These are phyloP conservation scores for Plagodis dolabraria DNA, from an alignment of 2,888 invertebrate species.

Conservation along the genomic window DNA sequence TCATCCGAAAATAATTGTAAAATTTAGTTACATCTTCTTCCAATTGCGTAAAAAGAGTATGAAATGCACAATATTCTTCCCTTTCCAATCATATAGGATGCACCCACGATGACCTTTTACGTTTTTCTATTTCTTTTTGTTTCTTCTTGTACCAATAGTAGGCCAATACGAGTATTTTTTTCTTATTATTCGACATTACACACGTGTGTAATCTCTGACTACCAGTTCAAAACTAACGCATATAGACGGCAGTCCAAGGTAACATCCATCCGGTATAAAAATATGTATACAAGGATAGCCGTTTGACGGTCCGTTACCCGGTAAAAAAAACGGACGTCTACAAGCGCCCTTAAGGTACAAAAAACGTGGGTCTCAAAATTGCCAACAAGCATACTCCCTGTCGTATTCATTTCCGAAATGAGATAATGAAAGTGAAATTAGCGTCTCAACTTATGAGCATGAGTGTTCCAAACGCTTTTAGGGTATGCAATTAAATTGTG, in stretches of 20 bases:
- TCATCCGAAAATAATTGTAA: slow-evolving; percentile 40
- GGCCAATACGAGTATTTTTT: slow-evolving; percentile 38
- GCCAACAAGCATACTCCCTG: no score
- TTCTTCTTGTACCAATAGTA: slow-evolving; percentile 42
- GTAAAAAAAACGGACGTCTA: slow-evolving; percentile 4
- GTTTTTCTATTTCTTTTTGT: slow-evolving; percentile 41
- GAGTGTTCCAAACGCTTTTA: no score
- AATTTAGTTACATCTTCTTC: slow-evolving; percentile 42
- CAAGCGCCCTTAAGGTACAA: background rate
- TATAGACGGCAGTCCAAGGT: background rate
- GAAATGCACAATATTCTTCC: slow-evolving; percentile 40
- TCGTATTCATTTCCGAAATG: no score
- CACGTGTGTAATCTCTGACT: slow-evolving; percentile 24
- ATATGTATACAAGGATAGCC: no score
- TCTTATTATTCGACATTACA: slow-evolving; percentile 9
- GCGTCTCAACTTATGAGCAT: no score
- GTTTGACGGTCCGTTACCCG: slow-evolving; percentile 1
- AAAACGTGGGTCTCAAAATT: no score
- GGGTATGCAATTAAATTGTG: no score
- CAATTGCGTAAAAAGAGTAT: slow-evolving; percentile 39
- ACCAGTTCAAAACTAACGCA: slow-evolving; percentile 12
- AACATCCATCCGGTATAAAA: background rate
- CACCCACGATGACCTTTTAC: slow-evolving; percentile 42
- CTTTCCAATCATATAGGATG: slow-evolving; percentile 45
- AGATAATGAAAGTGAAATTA: no score